A percentile compares a stretch with the other conserved stretches of the same genome.
phyloP scores from a whole-genome alignment of 2,113 vertebrate genomes.

The Chloroceryle aenea region DNA sequence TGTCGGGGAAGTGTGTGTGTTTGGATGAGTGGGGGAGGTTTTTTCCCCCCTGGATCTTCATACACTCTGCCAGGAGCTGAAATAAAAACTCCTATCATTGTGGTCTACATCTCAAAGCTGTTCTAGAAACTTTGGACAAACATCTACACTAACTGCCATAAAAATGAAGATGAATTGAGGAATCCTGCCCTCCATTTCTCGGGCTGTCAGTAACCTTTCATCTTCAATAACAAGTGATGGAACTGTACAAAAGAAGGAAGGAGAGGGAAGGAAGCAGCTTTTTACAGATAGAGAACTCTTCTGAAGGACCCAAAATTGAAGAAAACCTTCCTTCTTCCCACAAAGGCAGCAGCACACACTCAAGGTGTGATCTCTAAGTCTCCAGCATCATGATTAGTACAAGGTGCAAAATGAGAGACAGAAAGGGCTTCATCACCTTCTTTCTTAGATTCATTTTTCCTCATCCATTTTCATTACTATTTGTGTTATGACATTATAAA shows the following conservation, averaged over 20 bases:
- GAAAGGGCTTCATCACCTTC: background rate
- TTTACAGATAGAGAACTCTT: background rate
- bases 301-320: background rate
- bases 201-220: conserved; percentile 4
- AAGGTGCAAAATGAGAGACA: background rate
- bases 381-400: background rate
- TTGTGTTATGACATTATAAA: background rate
- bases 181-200: conserved; percentile 12
- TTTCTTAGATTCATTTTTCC: background rate
- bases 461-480: background rate
- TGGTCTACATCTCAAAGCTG: background rate
- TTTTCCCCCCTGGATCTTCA: background rate
- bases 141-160: background rate
- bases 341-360: background rate
- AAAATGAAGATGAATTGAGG: conserved; percentile 24
- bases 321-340: background rate
- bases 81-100: background rate
- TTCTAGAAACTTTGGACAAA: background rate
- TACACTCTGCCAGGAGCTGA: background rate
- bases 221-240: background rate
- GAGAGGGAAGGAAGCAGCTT: background rate
- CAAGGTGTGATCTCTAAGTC: background rate
- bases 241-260: background rate
- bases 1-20: too few relatives aligned
- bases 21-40: background rate